Conservation (phyloP, 2,797 vertebrate species). For the Ctenosaura bakeri region DNA sequence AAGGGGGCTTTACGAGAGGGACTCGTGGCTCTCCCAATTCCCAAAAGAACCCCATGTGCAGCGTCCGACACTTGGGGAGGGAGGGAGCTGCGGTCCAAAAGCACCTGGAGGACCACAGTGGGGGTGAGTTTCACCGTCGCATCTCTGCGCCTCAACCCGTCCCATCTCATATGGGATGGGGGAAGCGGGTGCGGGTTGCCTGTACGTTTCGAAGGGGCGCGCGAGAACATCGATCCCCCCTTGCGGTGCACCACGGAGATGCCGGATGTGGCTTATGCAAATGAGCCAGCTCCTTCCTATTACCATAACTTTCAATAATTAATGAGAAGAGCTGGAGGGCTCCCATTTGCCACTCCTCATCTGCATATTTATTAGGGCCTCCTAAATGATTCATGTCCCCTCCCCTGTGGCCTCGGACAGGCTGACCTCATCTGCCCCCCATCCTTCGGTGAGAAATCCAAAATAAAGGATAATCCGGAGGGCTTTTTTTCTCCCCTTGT, state of each 20-base stretch:
- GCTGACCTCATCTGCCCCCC: too few species aligned
- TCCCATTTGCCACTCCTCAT: constrained; percentile 74
- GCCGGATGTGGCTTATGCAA: constrained; percentile 57
- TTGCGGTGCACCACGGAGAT: not conserved
- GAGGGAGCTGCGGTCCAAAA: not conserved
- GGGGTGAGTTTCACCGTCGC: too few species aligned
- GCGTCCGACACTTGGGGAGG: too few species aligned
- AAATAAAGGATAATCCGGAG: not conserved
- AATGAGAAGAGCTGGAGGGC: constrained; percentile 75
- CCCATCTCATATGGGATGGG: too few species aligned
- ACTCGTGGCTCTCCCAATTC: too few species aligned
- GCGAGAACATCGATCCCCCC: too few species aligned
- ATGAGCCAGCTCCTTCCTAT: constrained; percentile 57
- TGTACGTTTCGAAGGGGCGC: rapidly evolving
- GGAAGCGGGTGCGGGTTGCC: not conserved
- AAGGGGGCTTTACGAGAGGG: too few species aligned
- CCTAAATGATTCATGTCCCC: constrained; percentile 79
- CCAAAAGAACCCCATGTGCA: too few species aligned
- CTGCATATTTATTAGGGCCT: constrained; percentile 84
- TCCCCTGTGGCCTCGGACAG: not conserved
- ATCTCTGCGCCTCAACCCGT: rapidly evolving
- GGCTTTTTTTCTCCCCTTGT: not conserved
- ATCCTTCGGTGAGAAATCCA: too few species aligned
- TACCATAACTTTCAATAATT: constrained; percentile 83
- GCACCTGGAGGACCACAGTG: too few species aligned